Conservation (phyloP, 2,888 invertebrate species). For the Melanchra persicariae region DNA sequence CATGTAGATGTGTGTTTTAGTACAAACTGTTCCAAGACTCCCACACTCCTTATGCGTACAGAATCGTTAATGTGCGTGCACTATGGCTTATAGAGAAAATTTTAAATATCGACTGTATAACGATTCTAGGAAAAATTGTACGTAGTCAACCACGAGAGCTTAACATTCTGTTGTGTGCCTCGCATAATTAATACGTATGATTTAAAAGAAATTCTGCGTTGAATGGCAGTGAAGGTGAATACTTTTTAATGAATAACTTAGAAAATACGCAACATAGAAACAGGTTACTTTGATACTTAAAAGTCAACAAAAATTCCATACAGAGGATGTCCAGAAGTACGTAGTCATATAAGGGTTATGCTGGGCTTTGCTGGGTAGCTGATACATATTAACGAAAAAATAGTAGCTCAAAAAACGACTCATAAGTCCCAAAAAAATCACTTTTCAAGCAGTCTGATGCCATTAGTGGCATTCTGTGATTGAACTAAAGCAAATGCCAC, state of each 20-base stretch:
- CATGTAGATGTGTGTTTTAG: conserved; percentile 65
- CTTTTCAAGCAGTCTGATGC: no score
- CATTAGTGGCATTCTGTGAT: no score
- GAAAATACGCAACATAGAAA: conserved; percentile 18
- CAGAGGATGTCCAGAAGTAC: no score
- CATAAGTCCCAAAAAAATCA: no score
- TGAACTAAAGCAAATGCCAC: no score
- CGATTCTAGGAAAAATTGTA: conserved; percentile 61
- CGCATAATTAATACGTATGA: conserved; percentile 43
- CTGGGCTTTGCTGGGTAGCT: no score
- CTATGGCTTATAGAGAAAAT: conserved; percentile 67
- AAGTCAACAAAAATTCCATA: background rate
- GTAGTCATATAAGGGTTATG: no score
- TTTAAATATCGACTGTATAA: conserved; percentile 62
- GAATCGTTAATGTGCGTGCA: conserved; percentile 70
- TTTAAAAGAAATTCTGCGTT: conserved; percentile 43
- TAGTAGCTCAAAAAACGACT: no score
- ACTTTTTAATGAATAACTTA: conserved; percentile 27
- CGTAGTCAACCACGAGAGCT: conserved; percentile 28
- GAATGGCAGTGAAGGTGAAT: conserved; percentile 22
- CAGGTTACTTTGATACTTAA: conserved; percentile 5
- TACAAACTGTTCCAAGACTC: conserved; percentile 67
- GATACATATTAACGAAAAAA: no score
- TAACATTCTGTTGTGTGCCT: conserved; percentile 39
- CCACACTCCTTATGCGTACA: conserved; percentile 69